Percentiles rank a stretch among this genome's conserved stretches.
Evolutionary conservation across 2,888 invertebrate genomes (phyloP).

Genomic region (Luperina testacea): DNA sequence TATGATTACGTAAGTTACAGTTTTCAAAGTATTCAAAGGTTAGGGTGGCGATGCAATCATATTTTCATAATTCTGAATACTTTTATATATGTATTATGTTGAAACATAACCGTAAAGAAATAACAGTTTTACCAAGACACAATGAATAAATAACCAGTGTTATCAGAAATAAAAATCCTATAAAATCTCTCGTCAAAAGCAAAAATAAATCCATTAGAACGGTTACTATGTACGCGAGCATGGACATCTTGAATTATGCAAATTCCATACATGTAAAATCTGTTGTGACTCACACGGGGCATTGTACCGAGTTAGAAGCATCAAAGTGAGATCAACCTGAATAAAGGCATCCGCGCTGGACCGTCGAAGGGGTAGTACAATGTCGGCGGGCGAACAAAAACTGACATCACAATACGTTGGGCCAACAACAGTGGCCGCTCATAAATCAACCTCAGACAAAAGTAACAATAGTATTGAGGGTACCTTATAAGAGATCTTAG

Average conservation of each 20-base stretch:
- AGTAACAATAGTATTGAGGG: conserved; percentile 90
- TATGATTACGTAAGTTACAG: not conserved
- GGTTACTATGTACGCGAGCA: conserved; percentile 50
- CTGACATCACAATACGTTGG: conserved; percentile 89
- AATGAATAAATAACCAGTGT: not conserved
- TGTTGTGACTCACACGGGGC: conserved; percentile 78
- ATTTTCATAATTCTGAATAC: not conserved
- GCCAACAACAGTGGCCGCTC: conserved; percentile 89
- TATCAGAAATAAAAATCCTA: not conserved
- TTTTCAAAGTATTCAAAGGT: not conserved
- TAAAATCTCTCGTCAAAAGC: conserved; percentile 1
- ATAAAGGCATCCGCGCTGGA: conserved; percentile 87
- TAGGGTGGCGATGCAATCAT: not conserved
- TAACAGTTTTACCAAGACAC: not conserved
- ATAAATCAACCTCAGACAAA: conserved; percentile 90
- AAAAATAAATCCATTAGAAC: conserved; percentile 39
- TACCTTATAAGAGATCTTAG: conserved; percentile 90
- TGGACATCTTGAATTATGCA: conserved; percentile 68
- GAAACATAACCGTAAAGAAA: not conserved
- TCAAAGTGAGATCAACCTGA: conserved; percentile 88
- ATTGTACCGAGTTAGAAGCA: conserved; percentile 85
- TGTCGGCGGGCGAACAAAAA: conserved; percentile 89
- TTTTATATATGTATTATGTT: not conserved
- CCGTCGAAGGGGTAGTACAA: conserved; percentile 88
- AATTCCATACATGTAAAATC: conserved; percentile 72